phyloP scores from a whole-genome alignment of 2,888 invertebrate genomes.

The Helobdella robusta region DNA sequence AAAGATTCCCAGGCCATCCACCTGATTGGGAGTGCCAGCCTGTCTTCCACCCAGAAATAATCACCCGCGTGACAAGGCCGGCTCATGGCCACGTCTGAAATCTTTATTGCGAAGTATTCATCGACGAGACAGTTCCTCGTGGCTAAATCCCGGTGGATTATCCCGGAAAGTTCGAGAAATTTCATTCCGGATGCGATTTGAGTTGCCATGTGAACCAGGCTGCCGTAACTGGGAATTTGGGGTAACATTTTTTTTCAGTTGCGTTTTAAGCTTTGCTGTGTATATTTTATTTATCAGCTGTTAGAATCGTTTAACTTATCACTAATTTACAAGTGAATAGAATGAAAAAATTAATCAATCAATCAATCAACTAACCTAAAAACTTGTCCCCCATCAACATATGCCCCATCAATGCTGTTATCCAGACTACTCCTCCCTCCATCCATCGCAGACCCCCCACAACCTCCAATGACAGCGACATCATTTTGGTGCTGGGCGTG shows the following conservation, averaged over 20 bases:
- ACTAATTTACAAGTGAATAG: no score
- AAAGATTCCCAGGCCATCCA: conserved; percentile 86
- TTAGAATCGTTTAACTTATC: no score
- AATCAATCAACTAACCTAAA: no score
- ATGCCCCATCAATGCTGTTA: neutral
- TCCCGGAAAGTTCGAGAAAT: conserved; percentile 75
- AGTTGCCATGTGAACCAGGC: conserved; percentile 69
- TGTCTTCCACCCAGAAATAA: conserved; percentile 76
- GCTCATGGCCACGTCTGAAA: conserved; percentile 50
- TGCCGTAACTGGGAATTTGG: conserved; percentile 61
- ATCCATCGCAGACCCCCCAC: no score
- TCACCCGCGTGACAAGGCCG: conserved; percentile 55
- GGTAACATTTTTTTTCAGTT: no score
- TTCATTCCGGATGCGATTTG: conserved; percentile 83
- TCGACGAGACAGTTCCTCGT: conserved; percentile 78
- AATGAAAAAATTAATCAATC: no score
- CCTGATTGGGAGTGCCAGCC: conserved; percentile 73
- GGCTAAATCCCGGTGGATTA: conserved; percentile 80
- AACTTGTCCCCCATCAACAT: neutral
- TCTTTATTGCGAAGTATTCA: conserved; percentile 60
- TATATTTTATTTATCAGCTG: no score
- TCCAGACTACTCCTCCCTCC: no score
- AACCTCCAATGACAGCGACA: no score
- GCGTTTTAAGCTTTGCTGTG: no score
- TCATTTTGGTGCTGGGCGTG: no score